phyloP scores from a whole-genome alignment of 2,797 vertebrate genomes.

The Channallabes apus region DNA sequence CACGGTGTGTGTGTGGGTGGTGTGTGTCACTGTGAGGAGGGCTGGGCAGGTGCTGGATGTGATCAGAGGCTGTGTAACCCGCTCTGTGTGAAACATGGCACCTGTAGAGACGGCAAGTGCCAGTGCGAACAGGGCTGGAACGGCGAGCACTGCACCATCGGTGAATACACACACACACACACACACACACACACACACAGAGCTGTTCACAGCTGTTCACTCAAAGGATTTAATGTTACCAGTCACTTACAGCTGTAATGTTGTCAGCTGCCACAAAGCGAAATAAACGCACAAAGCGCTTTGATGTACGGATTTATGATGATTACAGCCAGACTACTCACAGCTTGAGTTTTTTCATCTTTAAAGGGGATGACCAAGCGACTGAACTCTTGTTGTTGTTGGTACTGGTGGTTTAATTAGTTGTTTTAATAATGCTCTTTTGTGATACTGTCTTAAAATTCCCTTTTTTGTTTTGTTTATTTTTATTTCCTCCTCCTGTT shows the following conservation, averaged over 20 bases:
- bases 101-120: slow-evolving; percentile 91
- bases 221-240: slow-evolving; percentile 10
- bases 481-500: neutral
- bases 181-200: slow-evolving; percentile 6
- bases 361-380: too few relatives aligned
- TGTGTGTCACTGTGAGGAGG: slow-evolving; percentile 87
- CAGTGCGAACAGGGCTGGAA: slow-evolving; percentile 92
- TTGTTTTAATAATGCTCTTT: neutral
- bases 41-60: slow-evolving; percentile 85
- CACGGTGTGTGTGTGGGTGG: slow-evolving; percentile 88
- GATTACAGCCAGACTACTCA: neutral
- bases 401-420: neutral
- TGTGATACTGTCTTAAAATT: neutral
- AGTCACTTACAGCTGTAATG: neutral
- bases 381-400: neutral
- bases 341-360: neutral
- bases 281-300: neutral
- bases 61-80: slow-evolving; percentile 89
- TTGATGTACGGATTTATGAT: neutral
- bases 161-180: slow-evolving; percentile 73
- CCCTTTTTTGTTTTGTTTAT: neutral
- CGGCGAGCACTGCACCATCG: slow-evolving; percentile 93
- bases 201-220: neutral
- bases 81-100: slow-evolving; percentile 86
- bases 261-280: neutral